phyloP scores from a whole-genome alignment of 2,888 invertebrate genomes.

The Acronicta psi region DNA sequence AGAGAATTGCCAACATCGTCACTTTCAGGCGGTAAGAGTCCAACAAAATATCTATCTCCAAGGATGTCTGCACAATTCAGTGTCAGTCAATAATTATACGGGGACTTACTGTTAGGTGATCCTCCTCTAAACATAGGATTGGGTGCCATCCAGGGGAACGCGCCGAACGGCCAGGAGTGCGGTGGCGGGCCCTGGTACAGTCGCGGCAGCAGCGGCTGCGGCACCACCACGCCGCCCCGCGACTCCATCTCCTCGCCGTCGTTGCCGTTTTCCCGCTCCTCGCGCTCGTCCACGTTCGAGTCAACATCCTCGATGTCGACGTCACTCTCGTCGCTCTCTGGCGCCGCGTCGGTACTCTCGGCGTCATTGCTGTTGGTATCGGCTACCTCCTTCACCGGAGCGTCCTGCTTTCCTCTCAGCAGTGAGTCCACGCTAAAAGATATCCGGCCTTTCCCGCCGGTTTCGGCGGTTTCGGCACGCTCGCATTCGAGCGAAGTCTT shows the following conservation, averaged over 20 bases:
- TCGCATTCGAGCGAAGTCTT: constrained; percentile 88
- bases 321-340: constrained; percentile 83
- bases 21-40: too few species aligned
- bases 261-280: constrained; percentile 78
- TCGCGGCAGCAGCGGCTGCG: constrained; percentile 91
- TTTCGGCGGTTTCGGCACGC: constrained; percentile 84
- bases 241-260: constrained; percentile 84
- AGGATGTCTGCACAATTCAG: too few species aligned
- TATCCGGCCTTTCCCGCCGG: constrained; percentile 90
- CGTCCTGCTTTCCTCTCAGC: constrained; percentile 79
- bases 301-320: constrained; percentile 86
- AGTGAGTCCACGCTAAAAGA: constrained; percentile 93
- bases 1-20: too few species aligned
- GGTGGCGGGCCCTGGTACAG: constrained; percentile 88
- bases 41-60: too few species aligned
- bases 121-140: constrained; percentile 89
- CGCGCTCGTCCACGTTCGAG: constrained; percentile 81
- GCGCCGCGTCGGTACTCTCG: constrained; percentile 77
- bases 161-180: constrained; percentile 90
- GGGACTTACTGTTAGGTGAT: constrained; percentile 90
- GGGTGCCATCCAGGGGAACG: constrained; percentile 91
- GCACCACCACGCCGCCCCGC: constrained; percentile 90
- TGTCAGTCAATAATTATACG: neutral
- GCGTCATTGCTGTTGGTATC: constrained; percentile 81
- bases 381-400: constrained; percentile 66